phyloP scores from a whole-genome alignment of 2,888 invertebrate genomes.

The Mongoloraphidia duomilia region DNA sequence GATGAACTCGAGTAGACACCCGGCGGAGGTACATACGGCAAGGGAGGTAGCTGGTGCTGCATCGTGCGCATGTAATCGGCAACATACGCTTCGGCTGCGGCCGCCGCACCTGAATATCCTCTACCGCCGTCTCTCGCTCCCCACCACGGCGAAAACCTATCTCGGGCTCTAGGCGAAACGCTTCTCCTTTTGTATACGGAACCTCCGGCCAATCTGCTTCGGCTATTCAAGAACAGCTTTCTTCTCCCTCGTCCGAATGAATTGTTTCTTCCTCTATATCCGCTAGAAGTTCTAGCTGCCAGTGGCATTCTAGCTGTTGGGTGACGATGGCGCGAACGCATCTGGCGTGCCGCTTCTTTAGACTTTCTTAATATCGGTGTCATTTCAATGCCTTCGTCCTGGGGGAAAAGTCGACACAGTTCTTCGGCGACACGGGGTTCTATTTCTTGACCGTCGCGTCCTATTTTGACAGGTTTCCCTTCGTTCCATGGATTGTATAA shows the following conservation, averaged over 20 bases:
- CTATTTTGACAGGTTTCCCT: slow-evolving; percentile 96
- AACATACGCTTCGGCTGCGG: slow-evolving; percentile 72
- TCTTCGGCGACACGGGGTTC: slow-evolving; percentile 92
- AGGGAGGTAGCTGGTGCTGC: slow-evolving; percentile 72
- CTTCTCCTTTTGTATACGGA: slow-evolving; percentile 41
- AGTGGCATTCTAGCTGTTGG: slow-evolving; percentile 30
- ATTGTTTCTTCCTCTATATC: slow-evolving; percentile 37
- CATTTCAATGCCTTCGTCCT: slow-evolving; percentile 83
- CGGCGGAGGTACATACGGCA: slow-evolving; percentile 69
- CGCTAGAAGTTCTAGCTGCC: slow-evolving; percentile 34
- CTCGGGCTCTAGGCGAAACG: slow-evolving; percentile 42
- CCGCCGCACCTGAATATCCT: slow-evolving; percentile 36
- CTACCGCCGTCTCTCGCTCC: slow-evolving; percentile 33
- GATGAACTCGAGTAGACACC: slow-evolving; percentile 36
- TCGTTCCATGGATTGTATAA: slow-evolving; percentile 97
- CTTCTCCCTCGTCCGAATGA: slow-evolving; percentile 38
- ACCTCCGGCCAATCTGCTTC: slow-evolving; percentile 42
- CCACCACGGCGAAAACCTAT: slow-evolving; percentile 49
- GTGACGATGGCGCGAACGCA: slow-evolving; percentile 30
- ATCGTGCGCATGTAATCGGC: slow-evolving; percentile 81
- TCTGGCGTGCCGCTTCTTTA: slow-evolving; percentile 63
- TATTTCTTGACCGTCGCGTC: slow-evolving; percentile 97
- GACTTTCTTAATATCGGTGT: slow-evolving; percentile 74
- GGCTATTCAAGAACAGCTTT: slow-evolving; percentile 47
- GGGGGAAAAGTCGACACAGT: slow-evolving; percentile 82